Conservation (phyloP, 1,140 invertebrate genomes). For the Holotrichia oblita region DNA sequence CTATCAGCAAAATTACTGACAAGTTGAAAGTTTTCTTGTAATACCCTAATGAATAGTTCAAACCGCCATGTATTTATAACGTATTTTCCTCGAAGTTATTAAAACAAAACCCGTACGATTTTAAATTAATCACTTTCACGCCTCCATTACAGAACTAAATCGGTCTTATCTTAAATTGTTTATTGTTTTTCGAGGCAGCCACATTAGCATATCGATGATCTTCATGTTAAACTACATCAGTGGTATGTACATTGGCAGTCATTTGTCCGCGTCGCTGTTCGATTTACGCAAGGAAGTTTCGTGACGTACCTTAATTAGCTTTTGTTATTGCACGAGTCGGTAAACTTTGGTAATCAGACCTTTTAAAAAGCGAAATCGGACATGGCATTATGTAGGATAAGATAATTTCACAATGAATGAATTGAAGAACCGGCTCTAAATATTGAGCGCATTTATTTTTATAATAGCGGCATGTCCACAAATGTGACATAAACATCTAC, state of each 20-base stretch:
- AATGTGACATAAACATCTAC: no score
- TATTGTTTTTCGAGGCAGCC: not conserved
- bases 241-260: not conserved
- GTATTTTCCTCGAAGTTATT: not conserved
- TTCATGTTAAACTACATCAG: not conserved
- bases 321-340: slow-evolving; percentile 20
- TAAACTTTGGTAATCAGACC: not conserved
- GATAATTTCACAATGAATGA: no score
- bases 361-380: not conserved
- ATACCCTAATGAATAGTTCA: no score
- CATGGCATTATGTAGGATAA: not conserved
- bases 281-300: slow-evolving; percentile 4
- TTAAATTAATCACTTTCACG: not conserved
- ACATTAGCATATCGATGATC: slow-evolving; percentile 26
- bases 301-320: slow-evolving; percentile 9
- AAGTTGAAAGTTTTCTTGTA: no score
- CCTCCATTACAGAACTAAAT: not conserved
- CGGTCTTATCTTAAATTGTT: slow-evolving; percentile 10
- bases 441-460: no score
- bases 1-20: no score
- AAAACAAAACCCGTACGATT: not conserved
- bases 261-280: slow-evolving; percentile 12
- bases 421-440: no score
- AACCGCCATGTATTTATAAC: no score
- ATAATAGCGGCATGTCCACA: no score